These are phyloP conservation scores for Drosophila ustulata DNA, from an alignment of 2,888 invertebrate genomes.

Conservation along the genomic window DNA sequence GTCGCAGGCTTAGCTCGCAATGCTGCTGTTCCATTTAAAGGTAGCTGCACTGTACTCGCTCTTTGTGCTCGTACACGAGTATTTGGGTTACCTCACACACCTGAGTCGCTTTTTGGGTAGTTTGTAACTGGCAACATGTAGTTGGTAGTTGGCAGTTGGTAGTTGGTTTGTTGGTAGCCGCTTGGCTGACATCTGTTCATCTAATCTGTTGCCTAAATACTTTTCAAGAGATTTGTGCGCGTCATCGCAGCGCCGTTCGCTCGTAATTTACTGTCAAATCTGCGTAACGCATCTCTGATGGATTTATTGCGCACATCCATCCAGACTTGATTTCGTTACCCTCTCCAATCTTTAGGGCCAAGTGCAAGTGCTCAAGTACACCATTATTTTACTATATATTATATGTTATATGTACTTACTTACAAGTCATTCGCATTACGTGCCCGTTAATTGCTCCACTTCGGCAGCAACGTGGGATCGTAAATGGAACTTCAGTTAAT, in stretches of 20 bases:
- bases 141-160: slow-evolving; percentile 6
- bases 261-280: slow-evolving; percentile 57
- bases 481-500: neutral
- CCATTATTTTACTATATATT: neutral
- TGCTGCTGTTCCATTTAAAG: neutral
- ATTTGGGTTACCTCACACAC: slow-evolving; percentile 23
- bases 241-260: slow-evolving; percentile 41
- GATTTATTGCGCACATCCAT: slow-evolving; percentile 39
- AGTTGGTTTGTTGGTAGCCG: slow-evolving; percentile 17
- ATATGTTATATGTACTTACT: no score
- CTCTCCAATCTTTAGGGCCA: slow-evolving; percentile 18
- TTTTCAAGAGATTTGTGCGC: slow-evolving; percentile 47
- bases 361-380: slow-evolving; percentile 8
- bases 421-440: slow-evolving; percentile 27
- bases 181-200: slow-evolving; percentile 54
- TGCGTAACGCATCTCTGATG: slow-evolving; percentile 51
- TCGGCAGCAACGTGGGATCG: slow-evolving; percentile 24
- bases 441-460: slow-evolving; percentile 46
- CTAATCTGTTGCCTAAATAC: slow-evolving; percentile 65
- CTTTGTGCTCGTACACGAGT: neutral
- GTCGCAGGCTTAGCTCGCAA: neutral
- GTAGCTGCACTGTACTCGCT: slow-evolving; percentile 6
- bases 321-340: slow-evolving; percentile 25
- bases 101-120: neutral
- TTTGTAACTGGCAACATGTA: slow-evolving; percentile 11